A percentile compares a stretch with the other conserved stretches of the same genome.
Evolutionary conservation across 1,140 invertebrate species (phyloP).

Genomic region (Aphelinus certus): DNA sequence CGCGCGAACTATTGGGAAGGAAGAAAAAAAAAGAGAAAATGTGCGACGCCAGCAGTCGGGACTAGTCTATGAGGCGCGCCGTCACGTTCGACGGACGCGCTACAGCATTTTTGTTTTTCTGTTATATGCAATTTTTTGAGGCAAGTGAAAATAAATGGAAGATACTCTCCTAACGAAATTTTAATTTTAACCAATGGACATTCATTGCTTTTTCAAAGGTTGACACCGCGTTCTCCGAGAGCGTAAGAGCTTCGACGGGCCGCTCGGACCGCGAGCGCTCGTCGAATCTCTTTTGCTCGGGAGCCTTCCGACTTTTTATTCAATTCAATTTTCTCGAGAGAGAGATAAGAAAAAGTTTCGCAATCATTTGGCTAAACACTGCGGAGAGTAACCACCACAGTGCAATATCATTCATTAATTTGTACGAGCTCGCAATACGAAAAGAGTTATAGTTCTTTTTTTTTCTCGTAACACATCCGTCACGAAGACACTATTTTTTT

Average conservation of each 20-base stretch:
- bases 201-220: background rate
- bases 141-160: slow-evolving; percentile 1
- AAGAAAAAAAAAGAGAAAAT: background rate
- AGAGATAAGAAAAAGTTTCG: background rate
- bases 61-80: slow-evolving; percentile 30
- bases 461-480: slow-evolving; percentile 38
- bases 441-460: slow-evolving; percentile 40
- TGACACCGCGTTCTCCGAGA: background rate
- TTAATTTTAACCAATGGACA: background rate
- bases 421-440: slow-evolving; percentile 41
- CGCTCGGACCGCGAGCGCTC: background rate
- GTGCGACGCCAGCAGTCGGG: slow-evolving; percentile 28
- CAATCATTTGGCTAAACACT: slow-evolving; percentile 17
- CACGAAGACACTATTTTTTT: slow-evolving; percentile 41
- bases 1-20: background rate
- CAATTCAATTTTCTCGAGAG: background rate
- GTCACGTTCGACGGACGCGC: background rate
- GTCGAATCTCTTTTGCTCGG: slow-evolving; percentile 14
- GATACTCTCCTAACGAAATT: slow-evolving; percentile 38
- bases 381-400: slow-evolving; percentile 53
- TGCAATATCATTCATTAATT: slow-evolving; percentile 55
- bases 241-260: background rate
- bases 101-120: slow-evolving; percentile 29
- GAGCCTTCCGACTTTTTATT: background rate
- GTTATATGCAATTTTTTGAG: slow-evolving; percentile 26